Evolutionary conservation across 2,113 vertebrate genomes (phyloP), one percentile per base, ranked within the genome.

Genomic region (Crypturellus undulatus): DNA sequence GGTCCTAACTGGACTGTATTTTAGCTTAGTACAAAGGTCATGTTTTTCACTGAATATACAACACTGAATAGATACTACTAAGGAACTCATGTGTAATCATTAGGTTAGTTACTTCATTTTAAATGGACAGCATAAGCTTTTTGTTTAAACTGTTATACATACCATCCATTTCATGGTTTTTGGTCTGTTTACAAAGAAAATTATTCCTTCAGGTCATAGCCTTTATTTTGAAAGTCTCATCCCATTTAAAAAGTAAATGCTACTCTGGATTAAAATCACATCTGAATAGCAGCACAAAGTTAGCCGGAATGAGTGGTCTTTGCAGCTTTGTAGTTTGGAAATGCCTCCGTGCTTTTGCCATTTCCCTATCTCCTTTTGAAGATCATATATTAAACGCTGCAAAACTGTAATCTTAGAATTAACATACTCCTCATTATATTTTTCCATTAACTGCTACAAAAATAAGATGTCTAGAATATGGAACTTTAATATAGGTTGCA

Each of bases 251-350:
- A 75, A 88, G 86, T 79, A 94, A 87, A 95, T 80, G 52, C 88
- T 89, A 87, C 78, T 95, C 14, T 20, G 89, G 95, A 94, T 78
- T 82, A 86, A 96, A 96, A 93, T 45, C 70, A 72, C 9, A 24
- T 86, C 88, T 92, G 43, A 84, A 92, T 93, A 92, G 60, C 78
- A 60, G 58, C 79, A 92, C 94, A 97, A 97, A 96, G 97, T 96
- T 97, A 96, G 93, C 90, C 84, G 62, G 89, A 96, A 91, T 91
- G 83, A 90, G 79, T 76, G 86, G 63, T 19, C 79, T 90, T 82
- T 72, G 45, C 71, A 93, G 79, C 79, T 90, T 80, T 76, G 45
- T 71, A 93, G 81, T 91, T 82, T 86, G 85, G 78, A 80, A 94
- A 94, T 60, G 69, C 59, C 87, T 94, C 85, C 47, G 67, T 68